Percentiles rank a stretch among this genome's conserved stretches.
phyloP scores from a whole-genome alignment of 2,888 invertebrate genomes.

The Cerastis leucographa region DNA sequence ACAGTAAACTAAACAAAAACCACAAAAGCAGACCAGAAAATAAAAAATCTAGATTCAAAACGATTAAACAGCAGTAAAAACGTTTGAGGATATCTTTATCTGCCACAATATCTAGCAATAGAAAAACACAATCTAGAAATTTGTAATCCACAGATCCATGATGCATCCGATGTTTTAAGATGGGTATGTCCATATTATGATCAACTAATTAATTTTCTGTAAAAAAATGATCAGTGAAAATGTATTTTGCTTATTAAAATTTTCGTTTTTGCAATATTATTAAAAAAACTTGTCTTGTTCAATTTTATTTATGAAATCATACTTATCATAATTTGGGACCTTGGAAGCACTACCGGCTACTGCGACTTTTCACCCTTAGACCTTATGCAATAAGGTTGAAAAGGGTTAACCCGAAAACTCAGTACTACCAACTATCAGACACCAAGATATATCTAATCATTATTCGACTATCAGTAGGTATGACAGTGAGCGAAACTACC shows the following conservation, averaged over 20 bases:
- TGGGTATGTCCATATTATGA: constrained; percentile 5
- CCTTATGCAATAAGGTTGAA: too few relatives aligned
- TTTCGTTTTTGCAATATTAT: background rate
- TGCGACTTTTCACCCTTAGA: too few relatives aligned
- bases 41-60: background rate
- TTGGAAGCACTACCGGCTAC: too few relatives aligned
- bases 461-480: background rate
- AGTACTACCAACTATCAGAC: too few relatives aligned
- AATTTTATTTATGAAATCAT: too few relatives aligned
- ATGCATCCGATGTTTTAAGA: background rate
- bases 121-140: background rate
- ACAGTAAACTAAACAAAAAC: background rate
- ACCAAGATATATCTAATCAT: too few relatives aligned
- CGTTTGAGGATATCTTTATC: background rate
- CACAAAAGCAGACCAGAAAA: background rate
- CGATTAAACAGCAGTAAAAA: background rate
- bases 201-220: background rate
- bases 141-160: background rate
- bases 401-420: too few relatives aligned
- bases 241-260: background rate
- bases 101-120: background rate
- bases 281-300: background rate
- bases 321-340: background rate
- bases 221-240: background rate
- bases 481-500: background rate